Conservation (phyloP, 2,113 vertebrate species). For the Hippocampus abdominalis region DNA sequence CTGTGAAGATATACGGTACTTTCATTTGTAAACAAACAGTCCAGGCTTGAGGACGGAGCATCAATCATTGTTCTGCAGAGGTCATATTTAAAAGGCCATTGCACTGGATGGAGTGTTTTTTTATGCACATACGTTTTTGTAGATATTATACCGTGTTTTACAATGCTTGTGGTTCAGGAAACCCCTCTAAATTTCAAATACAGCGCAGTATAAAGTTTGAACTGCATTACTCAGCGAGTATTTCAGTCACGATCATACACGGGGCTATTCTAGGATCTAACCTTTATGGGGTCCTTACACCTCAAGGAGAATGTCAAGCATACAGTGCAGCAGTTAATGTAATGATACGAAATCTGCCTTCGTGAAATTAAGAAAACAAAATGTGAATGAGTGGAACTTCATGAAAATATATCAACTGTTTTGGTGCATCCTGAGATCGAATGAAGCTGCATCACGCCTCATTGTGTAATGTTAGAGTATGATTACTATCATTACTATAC, state of each 20-base stretch:
- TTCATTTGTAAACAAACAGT: background rate
- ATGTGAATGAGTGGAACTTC: background rate
- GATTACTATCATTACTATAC: background rate
- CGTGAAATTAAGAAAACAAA: background rate
- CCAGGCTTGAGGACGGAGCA: slow-evolving; percentile 31
- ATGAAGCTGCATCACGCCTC: background rate
- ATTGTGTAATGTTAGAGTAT: background rate
- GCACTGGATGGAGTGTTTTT: background rate
- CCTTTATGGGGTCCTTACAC: background rate
- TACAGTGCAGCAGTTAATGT: background rate
- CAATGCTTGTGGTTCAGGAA: background rate
- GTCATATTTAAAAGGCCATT: slow-evolving; percentile 45
- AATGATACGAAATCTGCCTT: background rate
- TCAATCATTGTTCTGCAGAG: slow-evolving; percentile 46
- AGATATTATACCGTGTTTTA: background rate
- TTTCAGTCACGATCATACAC: background rate
- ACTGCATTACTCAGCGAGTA: background rate
- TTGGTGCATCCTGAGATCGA: background rate
- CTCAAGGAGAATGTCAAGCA: background rate
- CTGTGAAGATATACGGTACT: background rate
- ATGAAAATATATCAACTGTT: background rate
- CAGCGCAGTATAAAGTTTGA: background rate
- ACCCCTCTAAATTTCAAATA: background rate
- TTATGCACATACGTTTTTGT: background rate
- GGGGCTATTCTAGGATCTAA: slow-evolving; percentile 1